Conservation (phyloP, 2,113 vertebrate species). For the Perognathus longimembris region DNA sequence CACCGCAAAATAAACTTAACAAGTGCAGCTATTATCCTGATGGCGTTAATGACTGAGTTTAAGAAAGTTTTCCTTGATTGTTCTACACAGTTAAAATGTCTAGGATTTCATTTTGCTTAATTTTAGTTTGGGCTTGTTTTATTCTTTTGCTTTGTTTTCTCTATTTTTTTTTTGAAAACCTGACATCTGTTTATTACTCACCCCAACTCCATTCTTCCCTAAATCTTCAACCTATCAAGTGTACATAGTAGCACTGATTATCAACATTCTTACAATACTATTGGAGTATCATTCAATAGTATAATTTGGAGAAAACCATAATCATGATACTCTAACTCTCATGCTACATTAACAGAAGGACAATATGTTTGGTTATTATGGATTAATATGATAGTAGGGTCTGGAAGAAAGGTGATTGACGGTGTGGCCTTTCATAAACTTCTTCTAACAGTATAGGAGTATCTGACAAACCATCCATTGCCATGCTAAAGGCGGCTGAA, state of each 20-base stretch:
- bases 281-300: neutral
- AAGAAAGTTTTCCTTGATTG: neutral
- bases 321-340: neutral
- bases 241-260: neutral
- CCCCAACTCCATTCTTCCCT: accelerated
- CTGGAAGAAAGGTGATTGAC: neutral
- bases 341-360: neutral
- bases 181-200: neutral
- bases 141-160: neutral
- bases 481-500: no score
- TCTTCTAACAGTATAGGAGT: neutral
- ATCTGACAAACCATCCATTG: neutral
- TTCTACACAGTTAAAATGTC: neutral
- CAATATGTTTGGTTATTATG: neutral
- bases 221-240: neutral
- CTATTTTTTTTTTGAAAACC: neutral
- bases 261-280: neutral
- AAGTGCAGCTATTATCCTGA: no score
- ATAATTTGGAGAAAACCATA: neutral
- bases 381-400: neutral
- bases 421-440: neutral
- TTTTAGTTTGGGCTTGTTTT: neutral
- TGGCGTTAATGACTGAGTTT: neutral
- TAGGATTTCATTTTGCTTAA: neutral
- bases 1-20: no score